phyloP scores from a whole-genome alignment of 53 echinoderm and acorn worm species.

The Hippasteria phrygiana region DNA sequence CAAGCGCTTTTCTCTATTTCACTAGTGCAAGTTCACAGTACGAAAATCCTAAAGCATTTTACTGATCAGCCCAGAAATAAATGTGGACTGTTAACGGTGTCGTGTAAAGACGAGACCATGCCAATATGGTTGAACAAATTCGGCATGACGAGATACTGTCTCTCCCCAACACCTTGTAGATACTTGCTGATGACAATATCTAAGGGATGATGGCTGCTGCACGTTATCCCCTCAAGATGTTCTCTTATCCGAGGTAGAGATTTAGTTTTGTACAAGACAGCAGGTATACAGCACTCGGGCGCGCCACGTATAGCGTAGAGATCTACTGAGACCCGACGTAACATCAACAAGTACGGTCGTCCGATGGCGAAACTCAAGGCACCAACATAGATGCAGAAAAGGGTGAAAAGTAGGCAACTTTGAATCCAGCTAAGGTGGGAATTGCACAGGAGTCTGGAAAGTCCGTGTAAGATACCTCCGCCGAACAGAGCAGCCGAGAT shows the following conservation, averaged over 20 bases:
- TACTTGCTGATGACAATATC: slow-evolving; percentile 62
- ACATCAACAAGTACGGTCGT: slow-evolving; percentile 43
- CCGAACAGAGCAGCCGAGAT: slow-evolving; percentile 43
- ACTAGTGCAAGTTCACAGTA: no score
- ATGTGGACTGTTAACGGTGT: slow-evolving; percentile 43
- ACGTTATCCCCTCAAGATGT: slow-evolving; percentile 27
- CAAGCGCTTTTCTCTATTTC: no score
- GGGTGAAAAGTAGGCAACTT: not conserved
- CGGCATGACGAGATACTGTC: slow-evolving; percentile 67
- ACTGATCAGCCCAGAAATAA: not conserved
- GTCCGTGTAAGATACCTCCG: slow-evolving; percentile 40
- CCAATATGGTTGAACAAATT: slow-evolving; percentile 71
- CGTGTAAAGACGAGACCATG: slow-evolving; percentile 61
- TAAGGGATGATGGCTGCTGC: slow-evolving; percentile 22
- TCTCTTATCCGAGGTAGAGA: slow-evolving; percentile 6
- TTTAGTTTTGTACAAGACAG: slow-evolving; percentile 52
- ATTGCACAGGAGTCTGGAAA: not conserved
- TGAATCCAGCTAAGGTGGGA: not conserved
- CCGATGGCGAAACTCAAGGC: slow-evolving; percentile 37
- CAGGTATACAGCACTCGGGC: slow-evolving; percentile 69
- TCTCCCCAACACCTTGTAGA: not conserved
- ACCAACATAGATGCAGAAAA: slow-evolving; percentile 28
- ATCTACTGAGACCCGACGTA: slow-evolving; percentile 24
- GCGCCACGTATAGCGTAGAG: slow-evolving; percentile 32
- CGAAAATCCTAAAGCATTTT: no score